These are phyloP conservation scores for Limnephilus auricula DNA, from an alignment of 2,888 invertebrate genomes.

Conservation along the genomic window DNA sequence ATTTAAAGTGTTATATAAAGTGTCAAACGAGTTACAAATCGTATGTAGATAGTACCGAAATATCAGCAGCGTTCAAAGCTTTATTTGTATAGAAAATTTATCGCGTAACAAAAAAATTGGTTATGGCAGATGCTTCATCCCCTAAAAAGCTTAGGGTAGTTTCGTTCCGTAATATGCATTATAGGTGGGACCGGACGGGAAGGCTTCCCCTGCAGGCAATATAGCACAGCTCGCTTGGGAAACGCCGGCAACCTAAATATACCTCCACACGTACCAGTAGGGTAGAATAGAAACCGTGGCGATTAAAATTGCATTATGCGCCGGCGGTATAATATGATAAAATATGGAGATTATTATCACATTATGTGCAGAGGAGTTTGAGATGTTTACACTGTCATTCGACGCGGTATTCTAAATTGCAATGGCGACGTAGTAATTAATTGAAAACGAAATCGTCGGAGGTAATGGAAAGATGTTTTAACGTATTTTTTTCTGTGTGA, in stretches of 20 bases:
- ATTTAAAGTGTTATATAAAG: no score
- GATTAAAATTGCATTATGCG: neutral
- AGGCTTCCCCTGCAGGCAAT: neutral
- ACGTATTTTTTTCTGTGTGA: no score
- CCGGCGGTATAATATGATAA: neutral
- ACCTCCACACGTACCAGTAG: neutral
- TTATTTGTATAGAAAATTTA: neutral
- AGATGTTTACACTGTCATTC: neutral
- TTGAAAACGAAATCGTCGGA: neutral
- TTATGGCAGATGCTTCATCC: neutral
- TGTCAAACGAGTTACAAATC: no score
- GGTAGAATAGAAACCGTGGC: neutral
- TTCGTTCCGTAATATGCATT: constrained; percentile 6
- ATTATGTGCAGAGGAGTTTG: neutral
- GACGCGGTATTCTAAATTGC: neutral
- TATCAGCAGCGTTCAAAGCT: no score
- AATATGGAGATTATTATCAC: neutral
- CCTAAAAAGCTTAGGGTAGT: neutral
- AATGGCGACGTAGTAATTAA: neutral
- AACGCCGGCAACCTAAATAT: neutral
- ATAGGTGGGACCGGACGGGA: neutral
- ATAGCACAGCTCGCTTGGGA: neutral
- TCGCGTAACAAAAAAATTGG: neutral
- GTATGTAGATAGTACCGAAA: no score
- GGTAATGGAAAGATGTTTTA: neutral